Percentiles rank a stretch among this genome's conserved stretches.
Evolutionary conservation across 2,797 vertebrate genomes (phyloP).

Genomic region (Pempheris klunzingeri): DNA sequence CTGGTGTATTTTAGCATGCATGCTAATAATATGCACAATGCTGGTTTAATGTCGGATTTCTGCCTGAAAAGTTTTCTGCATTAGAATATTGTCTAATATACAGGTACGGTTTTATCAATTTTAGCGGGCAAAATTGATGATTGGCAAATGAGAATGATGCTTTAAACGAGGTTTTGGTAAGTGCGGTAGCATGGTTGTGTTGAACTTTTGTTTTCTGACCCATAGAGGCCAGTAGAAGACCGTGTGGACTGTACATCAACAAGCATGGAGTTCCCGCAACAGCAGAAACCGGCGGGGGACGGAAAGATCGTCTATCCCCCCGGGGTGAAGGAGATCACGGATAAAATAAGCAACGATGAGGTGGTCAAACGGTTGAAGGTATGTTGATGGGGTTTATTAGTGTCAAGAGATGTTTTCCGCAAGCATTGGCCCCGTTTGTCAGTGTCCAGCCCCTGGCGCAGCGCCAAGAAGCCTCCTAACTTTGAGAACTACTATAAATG

Average conservation of each 20-base stretch:
- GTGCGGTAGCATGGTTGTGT: slow-evolving; percentile 84
- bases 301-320: slow-evolving; percentile 96
- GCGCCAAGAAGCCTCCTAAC: slow-evolving; percentile 35
- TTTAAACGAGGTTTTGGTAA: slow-evolving; percentile 84
- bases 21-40: slow-evolving; percentile 72
- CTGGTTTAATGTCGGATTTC: slow-evolving; percentile 48
- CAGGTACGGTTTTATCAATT: not conserved
- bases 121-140: not conserved
- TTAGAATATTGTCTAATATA: slow-evolving; percentile 1
- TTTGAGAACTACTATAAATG: slow-evolving; percentile 48
- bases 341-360: slow-evolving; percentile 98
- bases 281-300: slow-evolving; percentile 90
- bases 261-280: slow-evolving; percentile 98
- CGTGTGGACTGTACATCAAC: slow-evolving; percentile 88
- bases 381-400: slow-evolving; percentile 36
- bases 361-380: slow-evolving; percentile 99
- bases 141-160: slow-evolving; percentile 60
- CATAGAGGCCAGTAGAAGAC: slow-evolving; percentile 99
- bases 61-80: slow-evolving; percentile 39
- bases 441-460: slow-evolving; percentile 27
- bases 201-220: slow-evolving; percentile 99
- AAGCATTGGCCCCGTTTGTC: not conserved
- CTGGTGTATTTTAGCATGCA: slow-evolving; percentile 69
- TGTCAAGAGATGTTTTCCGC: not conserved
- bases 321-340: slow-evolving; percentile 98